Base-by-base conservation (phyloP, 2,888 invertebrate genomes). In the Tenthredo distinguenda region DNA sequence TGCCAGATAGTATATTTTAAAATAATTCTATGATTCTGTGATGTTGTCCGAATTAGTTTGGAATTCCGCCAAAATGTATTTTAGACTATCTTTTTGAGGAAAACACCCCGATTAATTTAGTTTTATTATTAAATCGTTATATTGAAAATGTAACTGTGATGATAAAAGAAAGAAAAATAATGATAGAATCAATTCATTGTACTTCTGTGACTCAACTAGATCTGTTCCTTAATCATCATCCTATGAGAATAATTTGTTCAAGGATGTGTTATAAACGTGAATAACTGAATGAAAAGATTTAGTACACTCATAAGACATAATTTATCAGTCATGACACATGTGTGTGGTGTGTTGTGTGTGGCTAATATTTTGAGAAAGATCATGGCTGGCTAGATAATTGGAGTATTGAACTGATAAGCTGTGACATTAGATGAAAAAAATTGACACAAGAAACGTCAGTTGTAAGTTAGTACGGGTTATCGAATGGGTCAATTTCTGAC, bases 401-500 rank as follows among this genome's bases (percentile, higher is more conserved):
- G 31, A 71, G 68, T 65, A 71, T 83, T 71, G 68, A 47, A 68
- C 65, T 34, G 83, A 83, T 83, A 83, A 71, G 47, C n/a, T 21
- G 47, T 40, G 58, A 62, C 43, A 40, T 43, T 47, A 10, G 43
- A 71, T 83, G 26, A 71, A 74, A 74, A 40, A 26, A 21, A 4
- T 83, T 47, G 83, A 83, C 50, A 58, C 31, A 71, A 83, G 68
- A 83, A 47, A 83, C 83, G 83, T 83, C 83, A 83, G 21, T 65
- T 31, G 72, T 83, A 34, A 47, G 34, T 65, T 31, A 43, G 21
- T 18, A 15, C 62, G 83, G 83, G 65, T 83, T 83, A 83, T 83
- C 83, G 68, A 83, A 68, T 34, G 40, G 65, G 83, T 83, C 68
- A 83, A 83, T 43, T 77, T 83, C 71, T 71, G 83, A 81, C 83